Conservation (phyloP, 64 coral and sea anemone species). For the Pocillopora verrucosa region DNA sequence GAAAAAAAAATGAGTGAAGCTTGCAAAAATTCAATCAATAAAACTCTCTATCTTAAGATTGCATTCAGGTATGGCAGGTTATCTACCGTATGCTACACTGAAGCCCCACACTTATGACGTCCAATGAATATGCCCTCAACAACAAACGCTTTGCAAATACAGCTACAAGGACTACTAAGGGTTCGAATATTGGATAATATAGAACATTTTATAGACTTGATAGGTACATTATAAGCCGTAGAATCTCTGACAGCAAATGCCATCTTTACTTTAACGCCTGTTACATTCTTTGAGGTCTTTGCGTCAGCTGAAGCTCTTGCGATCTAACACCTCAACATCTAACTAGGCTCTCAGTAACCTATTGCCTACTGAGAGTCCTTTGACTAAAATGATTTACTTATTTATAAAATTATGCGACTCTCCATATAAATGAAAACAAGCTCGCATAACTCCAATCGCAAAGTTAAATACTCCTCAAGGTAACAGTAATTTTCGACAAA, state of each 20-base stretch:
- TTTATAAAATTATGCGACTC: neutral
- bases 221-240: constrained; percentile 8
- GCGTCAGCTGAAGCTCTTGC: constrained; percentile 22
- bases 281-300: constrained; percentile 4
- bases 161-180: constrained; percentile 18
- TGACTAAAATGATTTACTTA: neutral
- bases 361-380: neutral
- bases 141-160: constrained; percentile 22
- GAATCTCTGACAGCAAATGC: neutral
- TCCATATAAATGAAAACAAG: constrained; percentile 34
- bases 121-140: constrained; percentile 29
- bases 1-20: neutral
- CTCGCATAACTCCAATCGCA: constrained; percentile 33
- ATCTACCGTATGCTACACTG: constrained; percentile 23
- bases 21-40: neutral
- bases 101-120: neutral
- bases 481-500: constrained; percentile 23
- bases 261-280: neutral
- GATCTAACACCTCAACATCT: constrained; percentile 4
- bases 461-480: constrained; percentile 7
- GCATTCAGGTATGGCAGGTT: constrained; percentile 41
- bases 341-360: neutral
- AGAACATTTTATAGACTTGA: neutral
- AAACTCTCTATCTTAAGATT: neutral
- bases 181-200: neutral